A percentile compares a stretch with the other conserved stretches of the same genome.
phyloP scores from a whole-genome alignment of 2,888 invertebrate genomes.

The Drosophila subquinaria region DNA sequence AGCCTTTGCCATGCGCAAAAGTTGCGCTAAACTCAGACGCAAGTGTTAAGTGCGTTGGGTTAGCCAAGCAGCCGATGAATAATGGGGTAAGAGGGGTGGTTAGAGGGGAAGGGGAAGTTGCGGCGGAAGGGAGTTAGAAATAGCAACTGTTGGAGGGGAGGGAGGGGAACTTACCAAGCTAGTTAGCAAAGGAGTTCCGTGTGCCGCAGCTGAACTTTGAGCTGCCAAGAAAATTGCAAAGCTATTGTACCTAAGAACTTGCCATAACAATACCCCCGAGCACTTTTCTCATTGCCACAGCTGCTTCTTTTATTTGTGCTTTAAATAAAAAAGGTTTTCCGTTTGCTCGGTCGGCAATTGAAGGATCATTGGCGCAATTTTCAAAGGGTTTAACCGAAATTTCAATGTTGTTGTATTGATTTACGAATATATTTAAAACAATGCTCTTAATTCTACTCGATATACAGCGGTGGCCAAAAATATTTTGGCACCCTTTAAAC shows the following conservation, averaged over 20 bases:
- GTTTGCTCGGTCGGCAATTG: slow-evolving; percentile 18
- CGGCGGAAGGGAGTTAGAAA: slow-evolving; percentile 14
- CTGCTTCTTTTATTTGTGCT: slow-evolving; percentile 5
- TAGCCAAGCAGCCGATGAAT: slow-evolving; percentile 52
- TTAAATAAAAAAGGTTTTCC: slow-evolving; percentile 15
- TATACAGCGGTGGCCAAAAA: too few species aligned
- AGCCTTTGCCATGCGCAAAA: slow-evolving; percentile 70
- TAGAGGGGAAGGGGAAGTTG: background rate
- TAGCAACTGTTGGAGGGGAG: background rate
- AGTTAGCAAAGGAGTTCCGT: slow-evolving; percentile 70
- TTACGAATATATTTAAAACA: background rate
- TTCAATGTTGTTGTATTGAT: slow-evolving; percentile 33
- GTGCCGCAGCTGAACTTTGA: slow-evolving; percentile 74
- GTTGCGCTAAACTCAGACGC: slow-evolving; percentile 75
- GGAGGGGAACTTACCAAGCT: slow-evolving; percentile 54
- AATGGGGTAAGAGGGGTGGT: background rate
- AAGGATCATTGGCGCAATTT: too few species aligned
- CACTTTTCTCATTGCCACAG: slow-evolving; percentile 13
- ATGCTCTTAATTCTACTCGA: too few species aligned
- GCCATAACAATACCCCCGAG: slow-evolving; percentile 64
- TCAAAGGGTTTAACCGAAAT: slow-evolving; percentile 9
- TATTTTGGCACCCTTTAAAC: too few species aligned
- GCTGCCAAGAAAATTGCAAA: slow-evolving; percentile 75
- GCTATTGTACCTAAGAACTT: slow-evolving; percentile 66
- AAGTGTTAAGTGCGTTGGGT: slow-evolving; percentile 80